These are phyloP conservation scores for Saccostrea glomerata DNA, from an alignment of 1,140 invertebrate species.

Conservation along the genomic window DNA sequence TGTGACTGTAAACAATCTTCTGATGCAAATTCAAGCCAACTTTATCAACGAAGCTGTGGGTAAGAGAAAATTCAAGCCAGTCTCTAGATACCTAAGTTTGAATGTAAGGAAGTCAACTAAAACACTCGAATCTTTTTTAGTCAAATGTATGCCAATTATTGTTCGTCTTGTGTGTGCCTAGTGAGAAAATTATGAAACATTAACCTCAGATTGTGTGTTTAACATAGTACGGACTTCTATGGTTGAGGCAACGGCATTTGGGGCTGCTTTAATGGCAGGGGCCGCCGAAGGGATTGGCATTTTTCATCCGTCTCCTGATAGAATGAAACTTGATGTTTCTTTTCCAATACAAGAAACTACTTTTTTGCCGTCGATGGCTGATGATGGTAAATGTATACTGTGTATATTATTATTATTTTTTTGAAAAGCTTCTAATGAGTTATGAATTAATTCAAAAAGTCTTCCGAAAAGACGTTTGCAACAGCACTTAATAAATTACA, in stretches of 20 bases:
- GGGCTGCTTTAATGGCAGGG: constrained; percentile 51
- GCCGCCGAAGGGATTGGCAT: constrained; percentile 42
- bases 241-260: constrained; percentile 39
- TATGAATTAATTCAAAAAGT: neutral
- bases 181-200: neutral
- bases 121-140: neutral
- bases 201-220: neutral
- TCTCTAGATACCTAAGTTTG: neutral
- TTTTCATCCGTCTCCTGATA: constrained; percentile 5
- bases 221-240: constrained; percentile 29
- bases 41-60: constrained; percentile 33
- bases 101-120: neutral
- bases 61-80: neutral
- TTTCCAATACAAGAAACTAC: constrained; percentile 1
- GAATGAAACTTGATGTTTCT: neutral
- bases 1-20: constrained; percentile 37
- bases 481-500: neutral
- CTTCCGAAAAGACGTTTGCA: neutral
- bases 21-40: constrained; percentile 52
- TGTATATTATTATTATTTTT: neutral
- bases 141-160: neutral
- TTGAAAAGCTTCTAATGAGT: too few relatives aligned
- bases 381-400: constrained; percentile 1
- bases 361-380: constrained; percentile 1
- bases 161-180: neutral